Percentiles rank a stretch among this genome's conserved stretches.
phyloP scores from a whole-genome alignment of 1,140 invertebrate species.

The Sesamia nonagrioides region DNA sequence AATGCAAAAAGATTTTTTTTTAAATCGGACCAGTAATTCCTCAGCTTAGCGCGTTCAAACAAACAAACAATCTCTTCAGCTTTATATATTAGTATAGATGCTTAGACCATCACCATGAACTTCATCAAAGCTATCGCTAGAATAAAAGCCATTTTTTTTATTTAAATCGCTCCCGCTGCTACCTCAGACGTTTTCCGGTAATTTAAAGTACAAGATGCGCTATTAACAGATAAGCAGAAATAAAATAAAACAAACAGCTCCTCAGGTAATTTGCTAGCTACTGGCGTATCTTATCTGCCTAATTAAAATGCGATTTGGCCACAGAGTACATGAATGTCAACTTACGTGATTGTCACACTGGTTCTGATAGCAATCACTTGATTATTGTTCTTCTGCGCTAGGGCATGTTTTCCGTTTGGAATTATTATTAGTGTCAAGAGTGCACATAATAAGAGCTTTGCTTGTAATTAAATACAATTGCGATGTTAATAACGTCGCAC shows the following conservation, averaged over 20 bases:
- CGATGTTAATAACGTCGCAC: constrained; percentile 24
- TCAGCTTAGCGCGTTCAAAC: too few species aligned
- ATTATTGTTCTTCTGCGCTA: constrained; percentile 68
- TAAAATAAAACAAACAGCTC: constrained; percentile 80
- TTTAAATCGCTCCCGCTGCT: constrained; percentile 45
- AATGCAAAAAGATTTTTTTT: too few species aligned
- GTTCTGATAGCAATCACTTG: constrained; percentile 71
- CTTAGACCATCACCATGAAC: neutral
- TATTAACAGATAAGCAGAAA: constrained; percentile 80
- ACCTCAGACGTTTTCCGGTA: constrained; percentile 66
- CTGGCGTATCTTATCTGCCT: constrained; percentile 80
- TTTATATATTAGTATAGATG: too few species aligned
- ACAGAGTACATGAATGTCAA: constrained; percentile 59
- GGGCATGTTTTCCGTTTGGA: constrained; percentile 56
- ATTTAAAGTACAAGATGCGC: constrained; percentile 78
- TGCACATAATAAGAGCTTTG: constrained; percentile 49
- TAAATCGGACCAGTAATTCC: too few species aligned
- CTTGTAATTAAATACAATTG: constrained; percentile 48
- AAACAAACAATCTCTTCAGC: too few species aligned
- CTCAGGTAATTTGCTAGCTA: constrained; percentile 81
- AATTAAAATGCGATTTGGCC: constrained; percentile 86
- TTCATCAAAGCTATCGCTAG: neutral
- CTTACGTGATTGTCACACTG: constrained; percentile 72
- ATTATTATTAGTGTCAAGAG: constrained; percentile 64
- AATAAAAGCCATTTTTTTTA: neutral